Base-by-base conservation (phyloP, 2,888 invertebrate species). In the Cheilosia variabilis region DNA sequence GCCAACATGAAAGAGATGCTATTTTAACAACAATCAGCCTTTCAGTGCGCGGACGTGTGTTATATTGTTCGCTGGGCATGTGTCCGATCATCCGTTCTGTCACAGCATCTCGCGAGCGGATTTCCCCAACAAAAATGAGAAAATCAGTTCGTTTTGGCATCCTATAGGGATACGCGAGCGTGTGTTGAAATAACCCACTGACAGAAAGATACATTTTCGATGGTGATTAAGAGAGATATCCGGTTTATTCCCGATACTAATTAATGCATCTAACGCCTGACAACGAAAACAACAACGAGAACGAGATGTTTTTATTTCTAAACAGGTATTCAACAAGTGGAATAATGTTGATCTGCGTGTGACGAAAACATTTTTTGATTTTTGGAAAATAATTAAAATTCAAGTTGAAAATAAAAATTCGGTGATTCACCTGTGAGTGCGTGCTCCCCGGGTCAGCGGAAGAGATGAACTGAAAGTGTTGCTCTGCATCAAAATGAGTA, bases 321-420 rank as follows among this genome's bases (percentile, higher is more conserved):
- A 71, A 84, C 80, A 84, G 84, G 84, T 71, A 60, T 71, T 76
- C 84, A 84, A 84, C 75, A 84, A 84, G 84, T 84, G 80, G 80
- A 71, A 69, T 66, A 55, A 71, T 50, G 22, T 13, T 84, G 84
- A 75, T n/a, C n/a, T 65, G 22, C n/a, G 27, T 75, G 79, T 72
- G 57, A 79, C 57, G 60, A 58, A 69, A 68, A 45, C 22, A 69
- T 24, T 6, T 57, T 3, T 53, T 17, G 7, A 1, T 1, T 27
- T 47, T 19, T 7, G 19, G 7, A 19, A 19, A 19, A 19, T 19
- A 10, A 9, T 10, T 19, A 19, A 47, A 17, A 47, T 47, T 47
- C 47, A 6, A 47, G 52, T 52, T 62, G n/a, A 52, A 31, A 45
- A 55, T 37, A 43, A 37, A 71, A 71, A 4, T 31, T 27, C 31